Evolutionary conservation across 1,140 invertebrate genomes (phyloP).

Genomic region (Andrena cerasifolii): DNA sequence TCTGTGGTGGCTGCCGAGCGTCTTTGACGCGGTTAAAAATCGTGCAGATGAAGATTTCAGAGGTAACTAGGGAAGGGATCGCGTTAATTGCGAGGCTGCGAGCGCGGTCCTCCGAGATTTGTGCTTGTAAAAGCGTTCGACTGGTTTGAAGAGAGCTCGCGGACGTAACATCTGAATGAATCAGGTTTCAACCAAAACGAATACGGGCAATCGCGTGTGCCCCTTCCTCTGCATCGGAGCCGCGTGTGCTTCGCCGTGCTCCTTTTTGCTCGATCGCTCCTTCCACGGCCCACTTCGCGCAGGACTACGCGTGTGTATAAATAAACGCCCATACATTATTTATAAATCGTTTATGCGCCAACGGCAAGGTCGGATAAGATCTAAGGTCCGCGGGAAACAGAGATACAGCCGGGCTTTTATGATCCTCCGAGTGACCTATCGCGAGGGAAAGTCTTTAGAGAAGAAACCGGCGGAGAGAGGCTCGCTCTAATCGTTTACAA

Average conservation of each 20-base stretch:
- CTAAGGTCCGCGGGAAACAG: slow-evolving; percentile 51
- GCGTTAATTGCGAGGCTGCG: too few species aligned
- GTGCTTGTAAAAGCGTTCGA: slow-evolving; percentile 34
- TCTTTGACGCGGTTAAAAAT: too few species aligned
- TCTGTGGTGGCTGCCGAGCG: too few species aligned
- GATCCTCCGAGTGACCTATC: slow-evolving; percentile 50
- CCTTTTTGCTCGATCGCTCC: slow-evolving; percentile 52
- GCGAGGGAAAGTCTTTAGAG: slow-evolving; percentile 49
- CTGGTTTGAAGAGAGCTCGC: slow-evolving; percentile 37
- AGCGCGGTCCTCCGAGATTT: too few species aligned
- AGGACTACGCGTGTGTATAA: slow-evolving; percentile 58
- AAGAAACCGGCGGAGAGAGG: not conserved
- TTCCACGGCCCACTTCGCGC: slow-evolving; percentile 52
- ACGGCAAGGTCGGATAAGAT: slow-evolving; percentile 65
- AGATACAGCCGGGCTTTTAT: slow-evolving; percentile 46
- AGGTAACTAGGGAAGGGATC: too few species aligned
- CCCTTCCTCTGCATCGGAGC: not conserved
- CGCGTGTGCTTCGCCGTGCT: not conserved
- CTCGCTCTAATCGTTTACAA: slow-evolving; percentile 3
- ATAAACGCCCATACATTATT: slow-evolving; percentile 67
- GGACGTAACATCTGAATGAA: slow-evolving; percentile 56
- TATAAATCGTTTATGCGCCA: slow-evolving; percentile 64
- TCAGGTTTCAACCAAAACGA: slow-evolving; percentile 55
- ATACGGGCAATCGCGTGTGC: slow-evolving; percentile 55
- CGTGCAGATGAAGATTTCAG: too few species aligned